Base-by-base conservation (phyloP, 2,113 vertebrate genomes). In the Pelvicachromis taeniatus region DNA sequence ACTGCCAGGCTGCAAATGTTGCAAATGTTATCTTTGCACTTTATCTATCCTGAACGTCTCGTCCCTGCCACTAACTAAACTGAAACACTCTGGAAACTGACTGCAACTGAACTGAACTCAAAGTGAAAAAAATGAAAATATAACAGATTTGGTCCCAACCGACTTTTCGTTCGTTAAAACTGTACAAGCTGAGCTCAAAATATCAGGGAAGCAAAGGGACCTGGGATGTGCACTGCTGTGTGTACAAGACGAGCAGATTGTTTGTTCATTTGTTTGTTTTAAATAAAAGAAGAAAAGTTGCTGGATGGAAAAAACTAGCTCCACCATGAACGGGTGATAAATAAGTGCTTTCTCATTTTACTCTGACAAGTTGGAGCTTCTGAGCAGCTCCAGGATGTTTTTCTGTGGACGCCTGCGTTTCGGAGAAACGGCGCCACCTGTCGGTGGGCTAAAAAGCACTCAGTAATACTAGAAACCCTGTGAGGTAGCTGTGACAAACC, bases 191-290 rank as follows among this genome's bases (percentile, higher is more conserved):
- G 16, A 61, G 29, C 33, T 61, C 58, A 19, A 33, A 61, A 2
- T 0, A 29, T 19, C 16, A 61, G 58, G 58, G 33, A 61, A 2
- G 19, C 19, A 59, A 33, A 1, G 0, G 29, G 56, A 19, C 19
- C 56, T 31, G 26, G 56, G 56, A 31, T 17, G 56, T 59, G 29
- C 56, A 10, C 26, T 10, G 56, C 56, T 59, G 56, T 4, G 26
- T 6, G 53, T 9, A 6, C 5, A 10, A 23, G 53, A 54, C n/a
- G 52, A 21, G 52, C 52, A 1, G 10, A 54, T 21, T 11, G n/a
- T 54, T 54, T 54, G 52, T 54, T 54, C n/a, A 54, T 54, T 54
- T 5, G n/a, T 54, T 54, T 54, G 52, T 54, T 54, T 23, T 21
- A 54, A 12, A n/a, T 54, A 54, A 54, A 6, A 21, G n/a, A 38